Base-by-base conservation (phyloP, 2,113 vertebrate genomes). In the Neodontobutis hainanensis region DNA sequence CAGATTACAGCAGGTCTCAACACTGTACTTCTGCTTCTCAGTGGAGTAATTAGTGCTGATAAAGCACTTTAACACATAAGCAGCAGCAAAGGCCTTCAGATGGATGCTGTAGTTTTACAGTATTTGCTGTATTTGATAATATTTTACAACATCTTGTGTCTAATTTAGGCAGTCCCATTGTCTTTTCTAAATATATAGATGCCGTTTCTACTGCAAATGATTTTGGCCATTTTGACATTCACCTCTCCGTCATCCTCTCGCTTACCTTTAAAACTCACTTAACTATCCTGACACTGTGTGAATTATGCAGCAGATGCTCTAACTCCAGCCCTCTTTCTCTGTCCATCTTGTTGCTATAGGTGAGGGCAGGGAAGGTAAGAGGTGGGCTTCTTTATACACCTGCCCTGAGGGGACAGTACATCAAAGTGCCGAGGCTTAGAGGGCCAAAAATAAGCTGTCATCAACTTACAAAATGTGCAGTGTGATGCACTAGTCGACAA, bases 281-380 rank as follows among this genome's bases (percentile, higher is more conserved):
- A 74, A 80, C 78, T 82, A 82, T 56, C 75, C 84, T 82, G 86
- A 84, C 83, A 80, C 52, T 50, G 19, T 11, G 64, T 92, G 76
- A 91, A 92, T 92, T 89, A 91, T 92, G 85, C 80, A 92, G 75
- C 50, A 75, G 75, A 59, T 58, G 5, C 79, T 78, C 81, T 58
- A 61, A 77, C 77, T 75, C 81, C 74, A 75, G 81, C 83, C 75
- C 49, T 76, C 70, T 44, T 50, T 53, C 76, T 70, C 80, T 43
- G 72, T 78, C 81, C 73, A 80, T 84, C 76, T 87, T 73, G 60
- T 42, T 66, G 59, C 73, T 66, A 82, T 84, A 89, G 87, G 85
- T 87, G 83, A 85, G 62, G 74, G 81, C 72, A 68, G 82, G 46
- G 69, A 56, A 78, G 62, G 77, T 72, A 85, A 78, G 61, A 82